phyloP scores from a whole-genome alignment of 1,140 invertebrate species.

The Zaprionus africanus region DNA sequence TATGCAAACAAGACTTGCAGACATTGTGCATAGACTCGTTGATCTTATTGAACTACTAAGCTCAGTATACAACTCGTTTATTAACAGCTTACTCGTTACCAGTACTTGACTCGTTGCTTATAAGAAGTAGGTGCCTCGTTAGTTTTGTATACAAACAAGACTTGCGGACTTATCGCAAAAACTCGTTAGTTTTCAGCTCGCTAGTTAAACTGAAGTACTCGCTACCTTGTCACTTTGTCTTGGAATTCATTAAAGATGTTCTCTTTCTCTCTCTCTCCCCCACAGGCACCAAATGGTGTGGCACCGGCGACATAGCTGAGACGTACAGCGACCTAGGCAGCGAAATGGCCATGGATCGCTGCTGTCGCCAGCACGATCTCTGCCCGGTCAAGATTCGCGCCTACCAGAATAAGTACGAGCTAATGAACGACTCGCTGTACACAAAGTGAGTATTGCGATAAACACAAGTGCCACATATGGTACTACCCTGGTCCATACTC shows the following conservation, averaged over 20 bases:
- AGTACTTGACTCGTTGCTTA: not conserved
- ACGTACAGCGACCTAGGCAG: slow-evolving; percentile 92
- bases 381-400: slow-evolving; percentile 90
- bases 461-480: not conserved
- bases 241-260: not conserved
- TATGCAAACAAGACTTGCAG: too few species aligned
- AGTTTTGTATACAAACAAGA: not conserved
- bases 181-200: not conserved
- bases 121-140: not conserved
- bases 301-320: slow-evolving; percentile 92
- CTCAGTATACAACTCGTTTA: not conserved
- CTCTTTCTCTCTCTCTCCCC: not conserved
- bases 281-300: slow-evolving; percentile 95
- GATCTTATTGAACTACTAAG: too few species aligned
- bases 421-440: slow-evolving; percentile 93
- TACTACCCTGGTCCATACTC: not conserved
- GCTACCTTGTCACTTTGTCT: not conserved
- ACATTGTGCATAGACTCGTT: too few species aligned
- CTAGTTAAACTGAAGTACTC: not conserved
- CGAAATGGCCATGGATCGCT: slow-evolving; percentile 90
- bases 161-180: too few species aligned
- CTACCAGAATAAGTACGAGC: slow-evolving; percentile 90
- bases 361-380: slow-evolving; percentile 94
- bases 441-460: slow-evolving; percentile 88
- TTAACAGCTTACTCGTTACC: not conserved